A percentile compares a stretch with the other conserved stretches of the same genome.
Evolutionary conservation across 2,888 invertebrate genomes (phyloP).

Genomic region (Thysanoteuthis rhombus): DNA sequence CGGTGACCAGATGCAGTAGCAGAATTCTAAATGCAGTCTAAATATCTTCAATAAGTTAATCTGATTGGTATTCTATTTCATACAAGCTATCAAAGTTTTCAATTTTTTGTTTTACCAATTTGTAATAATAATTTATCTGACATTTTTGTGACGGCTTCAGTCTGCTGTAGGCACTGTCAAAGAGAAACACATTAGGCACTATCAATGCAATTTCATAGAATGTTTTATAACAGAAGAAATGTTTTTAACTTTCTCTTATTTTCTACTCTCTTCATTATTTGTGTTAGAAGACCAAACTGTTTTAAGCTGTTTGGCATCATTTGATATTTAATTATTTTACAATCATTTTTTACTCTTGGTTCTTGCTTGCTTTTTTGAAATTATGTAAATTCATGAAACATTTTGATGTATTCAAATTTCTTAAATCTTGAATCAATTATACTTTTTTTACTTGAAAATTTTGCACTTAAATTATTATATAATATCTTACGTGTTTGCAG

Average conservation of each 20-base stretch:
- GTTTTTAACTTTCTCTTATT: background rate
- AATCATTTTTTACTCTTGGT: background rate
- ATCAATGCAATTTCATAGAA: background rate
- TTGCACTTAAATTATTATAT: too few species aligned
- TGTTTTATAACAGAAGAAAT: background rate
- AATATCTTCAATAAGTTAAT: background rate
- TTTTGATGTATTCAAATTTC: too few species aligned
- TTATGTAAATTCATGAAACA: background rate
- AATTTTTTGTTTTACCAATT: background rate
- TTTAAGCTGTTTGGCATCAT: background rate
- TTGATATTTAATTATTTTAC: background rate
- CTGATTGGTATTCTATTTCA: background rate
- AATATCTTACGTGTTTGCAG: too few species aligned
- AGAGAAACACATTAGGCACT: background rate
- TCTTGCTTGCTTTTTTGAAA: background rate
- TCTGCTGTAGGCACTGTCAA: background rate
- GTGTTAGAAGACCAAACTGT: background rate
- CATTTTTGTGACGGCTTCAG: background rate
- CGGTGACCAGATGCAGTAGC: too few species aligned
- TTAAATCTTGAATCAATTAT: too few species aligned
- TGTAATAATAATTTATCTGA: background rate
- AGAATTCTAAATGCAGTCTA: too few species aligned
- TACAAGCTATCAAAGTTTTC: background rate
- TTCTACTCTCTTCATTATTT: background rate
- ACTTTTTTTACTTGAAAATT: too few species aligned